Base-by-base conservation (phyloP, 2,888 invertebrate genomes). In the Oligia strigilis region DNA sequence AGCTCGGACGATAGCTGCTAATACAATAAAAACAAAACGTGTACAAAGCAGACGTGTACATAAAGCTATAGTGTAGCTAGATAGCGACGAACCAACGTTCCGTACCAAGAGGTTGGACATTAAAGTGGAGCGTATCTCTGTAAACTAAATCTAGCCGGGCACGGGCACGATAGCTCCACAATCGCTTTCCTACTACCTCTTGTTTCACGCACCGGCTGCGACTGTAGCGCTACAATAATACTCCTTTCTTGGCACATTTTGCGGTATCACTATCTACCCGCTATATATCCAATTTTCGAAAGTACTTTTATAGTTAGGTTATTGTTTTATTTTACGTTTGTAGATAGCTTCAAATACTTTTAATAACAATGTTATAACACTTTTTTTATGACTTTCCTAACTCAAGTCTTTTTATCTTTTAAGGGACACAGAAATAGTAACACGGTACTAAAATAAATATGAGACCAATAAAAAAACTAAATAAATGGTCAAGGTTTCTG, bases 131-230 rank as follows among this genome's bases (percentile, higher is more conserved):
- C 90, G 92, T 94, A 94, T 94, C 94, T 94, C 92, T 91, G 90
- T 91, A 91, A 93, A 94, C 91, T 94, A 94, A 94, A 95, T 95
- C 94, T 94, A 91, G 91, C 91, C 89, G 90, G 90, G 91, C 91
- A 85, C 87, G 88, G 87, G 83, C 87, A 92, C 90, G 92, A 93
- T 93, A 93, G 94, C 92, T 91, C 87, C 89, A 92, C 93, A 93
- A 93, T 94, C 92, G 93, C 92, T 92, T 92, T 90, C 87, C 88
- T 90, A 92, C 92, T 92, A 91, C 90, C 94, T 93, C 93, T 95
- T 94, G 93, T 95, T 95, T 94, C 94, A 95, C 93, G 94, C 94
- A 93, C 92, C 94, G 94, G 92, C 92, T 94, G 93, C 92, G 88
- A 91, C 92, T 93, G 89, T 88, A 92, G 92, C 90, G 89, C 90